These are phyloP conservation scores for Syrrhaptes paradoxus DNA, from an alignment of 2,113 vertebrate genomes.

Conservation along the genomic window DNA sequence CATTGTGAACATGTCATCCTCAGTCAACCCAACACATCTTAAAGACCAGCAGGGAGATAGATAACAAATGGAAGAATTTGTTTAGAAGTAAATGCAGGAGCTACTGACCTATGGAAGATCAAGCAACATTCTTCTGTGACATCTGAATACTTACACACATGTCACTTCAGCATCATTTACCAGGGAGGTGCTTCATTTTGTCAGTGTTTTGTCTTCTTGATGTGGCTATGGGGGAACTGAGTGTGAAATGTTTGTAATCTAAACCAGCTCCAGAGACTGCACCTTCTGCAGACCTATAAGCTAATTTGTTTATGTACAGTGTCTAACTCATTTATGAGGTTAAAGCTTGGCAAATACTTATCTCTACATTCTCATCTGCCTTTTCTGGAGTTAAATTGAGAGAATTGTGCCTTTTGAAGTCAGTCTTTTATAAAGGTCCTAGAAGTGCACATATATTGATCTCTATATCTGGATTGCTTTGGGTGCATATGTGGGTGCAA, in stretches of 20 bases:
- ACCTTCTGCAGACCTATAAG: background rate
- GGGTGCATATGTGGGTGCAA: background rate
- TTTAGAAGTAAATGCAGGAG: background rate
- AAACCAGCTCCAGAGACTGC: background rate
- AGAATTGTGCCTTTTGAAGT: background rate
- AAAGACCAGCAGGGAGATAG: background rate
- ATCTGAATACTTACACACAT: background rate
- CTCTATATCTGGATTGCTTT: background rate
- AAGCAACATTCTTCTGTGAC: background rate
- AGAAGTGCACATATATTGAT: background rate
- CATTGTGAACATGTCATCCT: background rate
- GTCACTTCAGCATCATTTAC: background rate
- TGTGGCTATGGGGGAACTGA: background rate
- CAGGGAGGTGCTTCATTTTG: background rate
- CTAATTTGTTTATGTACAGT: background rate
- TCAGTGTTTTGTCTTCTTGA: background rate
- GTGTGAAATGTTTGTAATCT: background rate
- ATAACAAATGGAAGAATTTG: background rate
- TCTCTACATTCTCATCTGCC: background rate
- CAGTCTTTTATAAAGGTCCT: background rate
- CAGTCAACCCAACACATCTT: background rate
- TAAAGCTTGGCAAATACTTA: background rate
- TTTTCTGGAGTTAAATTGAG: background rate
- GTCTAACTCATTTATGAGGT: background rate
- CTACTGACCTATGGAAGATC: background rate